Evolutionary conservation across 2,888 invertebrate genomes (phyloP).

Genomic region (Julus scandinavius): DNA sequence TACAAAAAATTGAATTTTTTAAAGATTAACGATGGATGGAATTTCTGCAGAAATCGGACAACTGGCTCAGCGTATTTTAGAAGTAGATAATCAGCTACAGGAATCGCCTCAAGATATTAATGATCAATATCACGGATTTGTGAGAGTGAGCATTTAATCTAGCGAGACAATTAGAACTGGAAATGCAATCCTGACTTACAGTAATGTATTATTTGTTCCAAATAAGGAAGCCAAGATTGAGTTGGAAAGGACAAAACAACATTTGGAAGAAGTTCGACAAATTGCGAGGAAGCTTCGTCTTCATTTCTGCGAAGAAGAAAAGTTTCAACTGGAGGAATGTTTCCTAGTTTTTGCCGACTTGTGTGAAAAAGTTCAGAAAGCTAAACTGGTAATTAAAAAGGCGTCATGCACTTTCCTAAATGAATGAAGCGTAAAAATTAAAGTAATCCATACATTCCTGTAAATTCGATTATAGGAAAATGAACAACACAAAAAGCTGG

Average conservation of each 20-base stretch:
- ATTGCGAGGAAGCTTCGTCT: conserved; percentile 64
- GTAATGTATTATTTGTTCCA: background rate
- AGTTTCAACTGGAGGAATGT: conserved; percentile 68
- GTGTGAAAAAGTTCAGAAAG: conserved; percentile 66
- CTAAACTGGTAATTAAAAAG: conserved; percentile 63
- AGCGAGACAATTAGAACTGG: too few relatives aligned
- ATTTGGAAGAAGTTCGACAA: conserved; percentile 63
- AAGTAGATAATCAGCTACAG: conserved; percentile 62
- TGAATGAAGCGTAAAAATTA: background rate
- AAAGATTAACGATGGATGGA: conserved; percentile 64
- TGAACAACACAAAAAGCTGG: conserved; percentile 61
- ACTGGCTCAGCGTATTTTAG: conserved; percentile 61
- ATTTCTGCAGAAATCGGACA: conserved; percentile 63
- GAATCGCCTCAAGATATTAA: conserved; percentile 63
- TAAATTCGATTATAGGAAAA: conserved; percentile 61
- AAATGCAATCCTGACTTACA: background rate
- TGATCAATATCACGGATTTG: conserved; percentile 63
- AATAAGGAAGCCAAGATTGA: conserved; percentile 62
- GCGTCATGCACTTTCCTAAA: too few relatives aligned
- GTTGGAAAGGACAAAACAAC: conserved; percentile 62
- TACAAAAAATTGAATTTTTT: conserved; percentile 47
- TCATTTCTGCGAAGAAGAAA: conserved; percentile 68
- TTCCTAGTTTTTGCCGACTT: conserved; percentile 66
- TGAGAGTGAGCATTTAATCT: conserved; percentile 60
- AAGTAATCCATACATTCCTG: background rate